Base-by-base conservation (phyloP, 37 sponge, comb jelly and placozoan species). In the Chondrilla cf. caribensis region DNA sequence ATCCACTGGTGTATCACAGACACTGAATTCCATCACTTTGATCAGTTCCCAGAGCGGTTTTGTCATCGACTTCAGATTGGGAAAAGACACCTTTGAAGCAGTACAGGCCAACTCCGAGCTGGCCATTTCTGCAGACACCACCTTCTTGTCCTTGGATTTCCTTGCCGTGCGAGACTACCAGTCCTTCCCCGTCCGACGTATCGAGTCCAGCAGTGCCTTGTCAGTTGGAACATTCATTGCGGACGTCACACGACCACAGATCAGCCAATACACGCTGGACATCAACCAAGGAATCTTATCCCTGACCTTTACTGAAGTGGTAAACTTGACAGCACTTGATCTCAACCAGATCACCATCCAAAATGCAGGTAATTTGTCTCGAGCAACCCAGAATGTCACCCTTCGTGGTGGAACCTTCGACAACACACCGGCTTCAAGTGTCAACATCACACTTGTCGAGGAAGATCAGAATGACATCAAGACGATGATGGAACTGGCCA, bases 281-380 rank as follows among this genome's bases (percentile, higher is more conserved):
- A 36, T 96, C 22, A 72, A 93, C 75, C 37, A 60, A 3, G 93
- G 93, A 2, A 8, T 83, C 3, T 58, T 96, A 21, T 36, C 75
- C 39, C 62, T 96, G 26, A 87, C 94, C 0, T 96, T 91, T 81
- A 79, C 89, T 25, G 97, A 96, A 80, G 84, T 88, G 33, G 86
- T 96, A 15, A 83, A 93, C 41, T 67, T 82, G 22, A 60, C 89
- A n/a, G 60, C 89, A 29, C 76, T 96, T 58, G 84, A 90, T 43
- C 68, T 83, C 5, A 81, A 77, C 38, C 83, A 90, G 36, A 51
- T 96, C 0, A 70, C 76, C 26, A 78, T 96, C 38, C 97, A 93
- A 58, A 73, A 42, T 73, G 43, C 76, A 25, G 41, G 42, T 17
- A 73, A 73, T 39, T 39, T 8, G 21, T 85, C 57, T 38, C 18